Percentiles rank a stretch among this genome's conserved stretches.
Evolutionary conservation across 35 echinoderm and acorn worm species (phyloP).

Genomic region (Chiridota heheva): DNA sequence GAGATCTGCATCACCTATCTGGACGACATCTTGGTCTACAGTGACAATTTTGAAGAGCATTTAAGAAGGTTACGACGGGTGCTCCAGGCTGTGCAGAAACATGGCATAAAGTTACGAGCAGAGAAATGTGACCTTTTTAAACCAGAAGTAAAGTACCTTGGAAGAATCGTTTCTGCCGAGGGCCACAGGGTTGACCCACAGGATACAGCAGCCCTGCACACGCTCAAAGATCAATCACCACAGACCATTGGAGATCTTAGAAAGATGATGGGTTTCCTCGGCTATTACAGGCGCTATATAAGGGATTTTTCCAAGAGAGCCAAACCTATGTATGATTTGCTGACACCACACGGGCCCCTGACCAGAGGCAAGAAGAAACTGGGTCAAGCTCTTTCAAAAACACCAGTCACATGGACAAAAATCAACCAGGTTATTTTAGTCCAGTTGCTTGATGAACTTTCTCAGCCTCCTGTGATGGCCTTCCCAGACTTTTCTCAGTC

Average conservation of each 20-base stretch:
- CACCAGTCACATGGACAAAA: constrained; percentile 10
- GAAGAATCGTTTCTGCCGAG: constrained; percentile 9
- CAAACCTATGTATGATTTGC: constrained; percentile 53
- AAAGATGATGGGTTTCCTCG: constrained; percentile 41
- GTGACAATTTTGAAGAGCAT: background rate
- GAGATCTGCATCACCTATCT: constrained; percentile 22
- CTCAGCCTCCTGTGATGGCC: constrained; percentile 46
- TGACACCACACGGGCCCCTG: background rate
- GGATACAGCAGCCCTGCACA: constrained; percentile 5
- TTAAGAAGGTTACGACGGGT: background rate
- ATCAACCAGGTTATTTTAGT: constrained; percentile 28
- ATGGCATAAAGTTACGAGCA: constrained; percentile 42
- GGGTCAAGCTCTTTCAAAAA: background rate
- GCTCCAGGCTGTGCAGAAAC: background rate
- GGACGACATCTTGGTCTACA: constrained; percentile 27
- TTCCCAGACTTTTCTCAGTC: constrained; percentile 32
- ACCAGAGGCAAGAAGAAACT: background rate
- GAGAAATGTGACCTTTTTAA: constrained; percentile 28
- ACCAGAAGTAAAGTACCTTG: constrained; percentile 26
- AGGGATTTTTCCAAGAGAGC: constrained; percentile 29
- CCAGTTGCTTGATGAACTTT: constrained; percentile 17
- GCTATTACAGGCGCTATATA: constrained; percentile 44
- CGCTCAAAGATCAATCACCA: constrained; percentile 14
- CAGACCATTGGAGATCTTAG: constrained; percentile 35
- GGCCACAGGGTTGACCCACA: constrained; percentile 18